Conservation (phyloP, 2,797 vertebrate genomes). For the Streptopelia turtur region DNA sequence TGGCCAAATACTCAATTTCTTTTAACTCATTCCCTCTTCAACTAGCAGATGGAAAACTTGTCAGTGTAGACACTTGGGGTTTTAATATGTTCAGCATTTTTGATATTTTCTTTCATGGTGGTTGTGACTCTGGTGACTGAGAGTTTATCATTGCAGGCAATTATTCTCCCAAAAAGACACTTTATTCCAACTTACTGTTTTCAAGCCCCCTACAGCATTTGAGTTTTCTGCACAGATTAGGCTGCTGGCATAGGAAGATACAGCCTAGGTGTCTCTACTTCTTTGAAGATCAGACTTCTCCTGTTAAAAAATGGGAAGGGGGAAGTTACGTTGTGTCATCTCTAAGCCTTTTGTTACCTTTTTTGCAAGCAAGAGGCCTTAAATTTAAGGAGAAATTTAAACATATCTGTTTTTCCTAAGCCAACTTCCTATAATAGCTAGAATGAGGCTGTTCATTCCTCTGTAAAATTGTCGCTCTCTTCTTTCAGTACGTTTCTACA, state of each 20-base stretch:
- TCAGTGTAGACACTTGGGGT: not conserved
- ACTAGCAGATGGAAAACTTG: not conserved
- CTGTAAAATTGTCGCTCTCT: not conserved
- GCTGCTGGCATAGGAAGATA: not conserved
- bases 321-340: not conserved
- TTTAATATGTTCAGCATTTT: not conserved
- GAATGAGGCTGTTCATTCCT: not conserved
- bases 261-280: not conserved
- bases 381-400: not conserved
- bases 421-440: not conserved
- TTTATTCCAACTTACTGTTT: not conserved
- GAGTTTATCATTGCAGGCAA: not conserved
- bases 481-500: not conserved
- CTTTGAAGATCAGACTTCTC: not conserved
- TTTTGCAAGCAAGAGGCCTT: not conserved
- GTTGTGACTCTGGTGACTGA: not conserved
- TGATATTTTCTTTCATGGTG: not conserved
- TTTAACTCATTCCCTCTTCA: conserved; percentile 26
- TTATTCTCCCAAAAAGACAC: not conserved
- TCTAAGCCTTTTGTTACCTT: not conserved
- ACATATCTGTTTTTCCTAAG: not conserved
- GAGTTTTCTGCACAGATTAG: not conserved
- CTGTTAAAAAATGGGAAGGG: not conserved
- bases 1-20: not conserved
- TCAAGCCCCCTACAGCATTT: not conserved